Evolutionary conservation across 2,797 vertebrate genomes (phyloP), one percentile per base, ranked within the genome.

Genomic region (Poecilia wingei): DNA sequence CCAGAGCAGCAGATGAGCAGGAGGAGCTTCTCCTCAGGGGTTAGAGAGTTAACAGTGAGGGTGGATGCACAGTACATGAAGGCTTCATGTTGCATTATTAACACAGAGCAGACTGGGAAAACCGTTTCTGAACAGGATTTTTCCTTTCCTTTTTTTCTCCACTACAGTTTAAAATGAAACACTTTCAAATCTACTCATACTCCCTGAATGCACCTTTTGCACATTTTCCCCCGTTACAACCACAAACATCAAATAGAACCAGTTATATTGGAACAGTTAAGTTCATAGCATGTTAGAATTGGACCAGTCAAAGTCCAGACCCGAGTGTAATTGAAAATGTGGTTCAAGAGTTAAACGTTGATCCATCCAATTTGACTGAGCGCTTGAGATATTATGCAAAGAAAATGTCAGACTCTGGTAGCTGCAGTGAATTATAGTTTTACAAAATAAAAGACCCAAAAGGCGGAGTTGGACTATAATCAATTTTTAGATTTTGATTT

Each of bases 21-120:
- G 82, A 89, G 86, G 79, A 91, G 85, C 33, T 14, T 83, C 70
- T 93, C 84, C 82, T 82, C 82, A 53, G 72, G 80, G 88, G 87
- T 93, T 93, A 94, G 73, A 28, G 83, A 22, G 91, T 93, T 92
- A 92, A 93, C 93, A 81, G 31, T 66, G 64, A 59, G 16, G 51
- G 79, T 90, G 86, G 92, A 92, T 91, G 59, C 92, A 92, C 91
- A 92, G 92, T 82, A 91, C 87, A 86, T 41, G 2, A 36, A 49
- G 46, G 25, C 28, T 22, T 76, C 36, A 47, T 25, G 33, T n/a
- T 57, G 3, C 22, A 57, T 55, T 41, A 74, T 55, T 74, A 68
- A 25, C 22, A 41, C 4, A 68, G 9, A 41, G 61, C 3, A 64
- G 64, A 36, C 64, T 41, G 64, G 33, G 36, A 68, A 53, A 68